Percentiles rank a stretch among this genome's conserved stretches.
Evolutionary conservation across 1,140 invertebrate genomes (phyloP).

Genomic region (Hyposmocoma kahamanoa): DNA sequence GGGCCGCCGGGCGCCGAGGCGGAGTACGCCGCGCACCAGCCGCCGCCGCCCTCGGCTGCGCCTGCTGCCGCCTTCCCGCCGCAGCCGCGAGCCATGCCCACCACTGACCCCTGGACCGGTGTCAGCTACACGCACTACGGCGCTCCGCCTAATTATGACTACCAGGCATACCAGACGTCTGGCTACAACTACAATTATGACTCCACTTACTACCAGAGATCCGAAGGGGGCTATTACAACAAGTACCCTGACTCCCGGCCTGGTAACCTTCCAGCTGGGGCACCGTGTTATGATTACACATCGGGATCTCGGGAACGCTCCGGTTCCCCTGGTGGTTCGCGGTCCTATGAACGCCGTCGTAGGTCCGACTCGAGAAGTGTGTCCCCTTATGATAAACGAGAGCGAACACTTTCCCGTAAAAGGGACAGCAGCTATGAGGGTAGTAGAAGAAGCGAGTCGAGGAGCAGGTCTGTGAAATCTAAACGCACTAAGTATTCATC

Average conservation of each 20-base stretch:
- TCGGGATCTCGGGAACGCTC: conserved; percentile 19
- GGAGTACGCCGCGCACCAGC: conserved; percentile 31
- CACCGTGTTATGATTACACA: conserved; percentile 32
- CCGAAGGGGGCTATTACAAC: conserved; percentile 40
- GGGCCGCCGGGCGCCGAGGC: conserved; percentile 64
- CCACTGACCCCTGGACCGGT: conserved; percentile 68
- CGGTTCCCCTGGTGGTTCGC: conserved; percentile 26
- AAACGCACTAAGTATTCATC: conserved; percentile 38
- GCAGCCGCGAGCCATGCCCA: conserved; percentile 28
- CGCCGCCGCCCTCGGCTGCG: conserved; percentile 30
- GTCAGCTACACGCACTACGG: conserved; percentile 64
- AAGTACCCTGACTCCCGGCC: conserved; percentile 28
- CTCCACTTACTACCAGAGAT: conserved; percentile 44
- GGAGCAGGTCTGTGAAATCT: conserved; percentile 29
- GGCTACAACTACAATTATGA: conserved; percentile 54
- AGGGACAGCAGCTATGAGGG: conserved; percentile 41
- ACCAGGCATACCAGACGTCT: conserved; percentile 40
- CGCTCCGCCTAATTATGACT: conserved; percentile 43
- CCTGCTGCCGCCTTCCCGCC: conserved; percentile 30
- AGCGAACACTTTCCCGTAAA: conserved; percentile 42
- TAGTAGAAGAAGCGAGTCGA: conserved; percentile 28
- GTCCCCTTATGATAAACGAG: conserved; percentile 40
- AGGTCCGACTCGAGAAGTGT: conserved; percentile 45
- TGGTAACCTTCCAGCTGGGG: conserved; percentile 28
- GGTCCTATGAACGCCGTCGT: conserved; percentile 22